A percentile compares a stretch with the other conserved stretches of the same genome.
Conservation (phyloP, 2,113 vertebrate species). For the Lampris incognitus region DNA sequence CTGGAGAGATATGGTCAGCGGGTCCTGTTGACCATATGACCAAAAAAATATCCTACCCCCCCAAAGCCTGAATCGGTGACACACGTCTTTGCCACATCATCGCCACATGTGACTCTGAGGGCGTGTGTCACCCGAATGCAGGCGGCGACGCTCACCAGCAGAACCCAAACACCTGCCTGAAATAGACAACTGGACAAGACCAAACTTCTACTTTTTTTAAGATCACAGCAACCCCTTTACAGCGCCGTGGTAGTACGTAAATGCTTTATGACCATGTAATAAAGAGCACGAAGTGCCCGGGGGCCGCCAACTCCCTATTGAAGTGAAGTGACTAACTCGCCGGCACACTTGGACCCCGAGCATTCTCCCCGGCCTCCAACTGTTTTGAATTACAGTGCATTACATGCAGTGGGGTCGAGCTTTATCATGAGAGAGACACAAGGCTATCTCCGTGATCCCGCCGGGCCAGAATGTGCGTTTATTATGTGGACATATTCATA, state of each 20-base stretch:
- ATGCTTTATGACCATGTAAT: slow-evolving; percentile 41
- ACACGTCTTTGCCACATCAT: no score
- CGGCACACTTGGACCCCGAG: slow-evolving; percentile 7
- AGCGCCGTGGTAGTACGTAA: not conserved
- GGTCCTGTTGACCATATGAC: not conserved
- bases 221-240: slow-evolving; percentile 20
- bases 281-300: slow-evolving; percentile 23
- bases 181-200: slow-evolving; percentile 2
- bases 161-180: slow-evolving; percentile 36
- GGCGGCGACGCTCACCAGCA: no score
- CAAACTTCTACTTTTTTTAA: slow-evolving; percentile 27
- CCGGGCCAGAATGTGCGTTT: not conserved
- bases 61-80: no score
- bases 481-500: slow-evolving; percentile 12
- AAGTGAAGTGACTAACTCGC: slow-evolving; percentile 3
- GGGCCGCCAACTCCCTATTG: not conserved
- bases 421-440: slow-evolving; percentile 15
- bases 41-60: no score
- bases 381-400: slow-evolving; percentile 31
- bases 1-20: not conserved
- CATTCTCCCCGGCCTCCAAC: not conserved
- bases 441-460: slow-evolving; percentile 36
- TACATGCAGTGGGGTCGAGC: slow-evolving; percentile 3
- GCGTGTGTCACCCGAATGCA: no score
- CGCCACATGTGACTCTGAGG: no score